These are phyloP conservation scores for Brachionus plicatilis DNA, from an alignment of 1,140 invertebrate genomes.

Conservation along the genomic window DNA sequence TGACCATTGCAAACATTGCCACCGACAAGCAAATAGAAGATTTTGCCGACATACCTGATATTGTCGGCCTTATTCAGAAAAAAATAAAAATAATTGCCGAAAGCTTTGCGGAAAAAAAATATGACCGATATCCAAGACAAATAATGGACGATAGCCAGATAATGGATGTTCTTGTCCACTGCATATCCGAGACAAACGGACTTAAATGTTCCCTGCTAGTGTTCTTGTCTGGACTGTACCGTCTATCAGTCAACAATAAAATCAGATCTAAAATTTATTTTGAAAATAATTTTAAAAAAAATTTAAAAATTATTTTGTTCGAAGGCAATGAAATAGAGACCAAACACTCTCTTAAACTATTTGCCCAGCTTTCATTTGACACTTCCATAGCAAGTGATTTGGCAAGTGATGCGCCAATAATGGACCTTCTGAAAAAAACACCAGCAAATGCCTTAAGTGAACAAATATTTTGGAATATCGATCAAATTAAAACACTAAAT, in stretches of 20 bases:
- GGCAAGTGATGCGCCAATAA: background rate
- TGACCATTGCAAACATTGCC: background rate
- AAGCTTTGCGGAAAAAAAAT: background rate
- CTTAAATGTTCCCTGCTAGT: background rate
- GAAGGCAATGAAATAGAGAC: background rate
- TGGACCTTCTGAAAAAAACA: background rate
- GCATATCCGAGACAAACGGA: background rate
- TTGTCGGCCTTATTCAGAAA: background rate
- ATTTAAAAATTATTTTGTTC: background rate
- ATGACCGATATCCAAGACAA: background rate
- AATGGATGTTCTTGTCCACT: background rate
- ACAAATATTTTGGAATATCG: conserved; percentile 12
- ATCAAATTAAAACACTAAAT: background rate
- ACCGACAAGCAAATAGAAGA: conserved; percentile 9
- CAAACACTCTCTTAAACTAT: background rate
- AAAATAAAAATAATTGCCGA: background rate
- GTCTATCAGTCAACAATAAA: conserved; percentile 17
- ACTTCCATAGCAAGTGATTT: background rate
- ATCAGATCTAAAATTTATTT: conserved; percentile 22
- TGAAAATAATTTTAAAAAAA: background rate
- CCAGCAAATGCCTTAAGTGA: background rate
- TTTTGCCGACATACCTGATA: background rate
- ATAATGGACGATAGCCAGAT: background rate
- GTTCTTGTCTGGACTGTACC: background rate
- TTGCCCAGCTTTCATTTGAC: conserved; percentile 16